Conservation (phyloP, 2,888 invertebrate species). For the Eupithecia exiguata region DNA sequence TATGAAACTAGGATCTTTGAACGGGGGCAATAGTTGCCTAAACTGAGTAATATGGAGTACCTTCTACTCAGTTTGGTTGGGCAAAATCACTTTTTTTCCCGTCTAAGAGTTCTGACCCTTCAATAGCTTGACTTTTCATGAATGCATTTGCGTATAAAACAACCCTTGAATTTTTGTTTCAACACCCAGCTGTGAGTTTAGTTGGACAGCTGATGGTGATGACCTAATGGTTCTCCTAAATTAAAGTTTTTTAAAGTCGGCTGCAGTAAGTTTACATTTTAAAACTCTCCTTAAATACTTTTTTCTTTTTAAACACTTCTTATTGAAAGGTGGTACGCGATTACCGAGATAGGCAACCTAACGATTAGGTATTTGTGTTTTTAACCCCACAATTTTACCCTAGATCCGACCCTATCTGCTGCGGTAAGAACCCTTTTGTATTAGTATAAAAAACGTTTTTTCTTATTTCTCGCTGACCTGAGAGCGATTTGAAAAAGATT, state of each 20-base stretch:
- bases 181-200: background rate
- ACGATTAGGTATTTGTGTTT: background rate
- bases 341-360: background rate
- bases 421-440: conserved; percentile 63
- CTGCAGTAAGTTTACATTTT: background rate
- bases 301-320: background rate
- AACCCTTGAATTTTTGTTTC: background rate
- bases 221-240: background rate
- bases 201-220: background rate
- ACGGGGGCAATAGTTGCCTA: background rate
- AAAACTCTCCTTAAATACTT: background rate
- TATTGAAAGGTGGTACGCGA: background rate
- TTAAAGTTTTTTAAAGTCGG: background rate
- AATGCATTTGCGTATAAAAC: background rate
- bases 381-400: conserved; percentile 7
- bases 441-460: conserved; percentile 60
- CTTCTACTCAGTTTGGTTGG: no score
- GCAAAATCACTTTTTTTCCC: background rate
- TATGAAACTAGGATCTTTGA: conserved; percentile 11
- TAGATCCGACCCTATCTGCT: conserved; percentile 21
- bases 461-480: conserved; percentile 60
- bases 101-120: background rate
- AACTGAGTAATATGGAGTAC: no score
- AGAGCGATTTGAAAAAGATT: conserved; percentile 58
- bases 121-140: background rate